Evolutionary conservation across 2,113 vertebrate genomes (phyloP).

Genomic region (Smithornis capensis): DNA sequence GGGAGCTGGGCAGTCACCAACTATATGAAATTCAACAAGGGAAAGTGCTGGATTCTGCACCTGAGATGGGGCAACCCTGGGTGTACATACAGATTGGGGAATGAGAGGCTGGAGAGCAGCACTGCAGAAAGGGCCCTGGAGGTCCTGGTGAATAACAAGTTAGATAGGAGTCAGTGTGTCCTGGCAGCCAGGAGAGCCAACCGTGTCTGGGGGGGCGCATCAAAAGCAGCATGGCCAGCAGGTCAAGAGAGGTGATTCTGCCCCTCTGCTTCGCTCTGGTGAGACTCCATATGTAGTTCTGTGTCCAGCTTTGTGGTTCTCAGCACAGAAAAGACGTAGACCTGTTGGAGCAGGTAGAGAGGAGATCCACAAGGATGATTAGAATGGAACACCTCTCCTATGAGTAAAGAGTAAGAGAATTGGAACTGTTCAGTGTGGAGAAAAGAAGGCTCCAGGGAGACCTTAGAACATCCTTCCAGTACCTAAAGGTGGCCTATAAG

Average conservation of each 20-base stretch:
- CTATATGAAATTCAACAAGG: not conserved
- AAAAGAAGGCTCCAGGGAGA: not conserved
- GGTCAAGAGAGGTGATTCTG: fast-evolving
- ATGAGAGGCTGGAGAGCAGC: not conserved
- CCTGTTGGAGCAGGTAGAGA: not conserved
- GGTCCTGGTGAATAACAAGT: not conserved
- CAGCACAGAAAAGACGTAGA: not conserved
- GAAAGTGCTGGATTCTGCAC: not conserved
- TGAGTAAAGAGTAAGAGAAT: not conserved
- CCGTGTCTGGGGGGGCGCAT: fast-evolving
- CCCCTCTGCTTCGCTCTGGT: not conserved
- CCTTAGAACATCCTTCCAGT: not conserved
- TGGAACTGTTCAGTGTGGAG: not conserved
- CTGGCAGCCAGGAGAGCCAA: not conserved
- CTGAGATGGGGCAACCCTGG: not conserved
- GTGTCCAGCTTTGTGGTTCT: not conserved
- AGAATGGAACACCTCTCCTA: not conserved
- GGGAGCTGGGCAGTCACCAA: not conserved
- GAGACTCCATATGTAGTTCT: not conserved
- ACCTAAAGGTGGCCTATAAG: not conserved
- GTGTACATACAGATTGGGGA: not conserved
- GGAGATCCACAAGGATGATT: not conserved
- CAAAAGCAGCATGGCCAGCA: not conserved
- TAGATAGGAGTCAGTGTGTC: not conserved
- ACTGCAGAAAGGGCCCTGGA: not conserved